Conservation (phyloP, 2,113 vertebrate species). For the Choloepus hoffmanni region DNA sequence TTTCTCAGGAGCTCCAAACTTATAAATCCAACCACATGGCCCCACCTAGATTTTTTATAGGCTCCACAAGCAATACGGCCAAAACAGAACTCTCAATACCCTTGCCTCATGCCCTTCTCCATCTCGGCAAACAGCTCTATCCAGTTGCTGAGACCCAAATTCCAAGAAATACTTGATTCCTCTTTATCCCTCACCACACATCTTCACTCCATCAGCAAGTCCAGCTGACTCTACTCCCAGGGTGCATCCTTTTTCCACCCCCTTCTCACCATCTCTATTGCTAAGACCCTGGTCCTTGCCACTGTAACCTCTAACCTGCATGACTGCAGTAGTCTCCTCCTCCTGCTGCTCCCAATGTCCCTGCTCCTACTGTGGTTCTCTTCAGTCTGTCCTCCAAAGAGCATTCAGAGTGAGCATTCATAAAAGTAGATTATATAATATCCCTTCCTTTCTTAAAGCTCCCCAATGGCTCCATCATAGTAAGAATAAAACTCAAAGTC, state of each 20-base stretch:
- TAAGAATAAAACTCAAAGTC: background rate
- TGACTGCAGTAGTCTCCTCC: background rate
- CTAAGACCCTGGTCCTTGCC: background rate
- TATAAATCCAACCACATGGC: background rate
- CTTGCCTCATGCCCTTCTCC: background rate
- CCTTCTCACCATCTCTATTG: background rate
- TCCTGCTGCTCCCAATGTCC: background rate
- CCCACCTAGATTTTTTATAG: background rate
- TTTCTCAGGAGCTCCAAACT: background rate
- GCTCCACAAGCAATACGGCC: background rate
- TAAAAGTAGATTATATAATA: background rate
- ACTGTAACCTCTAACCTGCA: background rate
- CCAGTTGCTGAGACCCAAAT: background rate
- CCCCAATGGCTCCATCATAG: background rate
- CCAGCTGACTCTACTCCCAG: background rate
- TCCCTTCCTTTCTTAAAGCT: background rate
- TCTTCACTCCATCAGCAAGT: background rate
- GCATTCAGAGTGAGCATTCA: background rate
- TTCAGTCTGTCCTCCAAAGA: background rate
- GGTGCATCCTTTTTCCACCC: background rate
- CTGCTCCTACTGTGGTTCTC: background rate
- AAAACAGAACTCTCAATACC: background rate
- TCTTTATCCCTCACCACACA: background rate
- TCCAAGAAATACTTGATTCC: background rate
- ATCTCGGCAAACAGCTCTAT: background rate